These are phyloP conservation scores for Calycopis cecrops DNA, from an alignment of 1,140 invertebrate species.

Conservation along the genomic window DNA sequence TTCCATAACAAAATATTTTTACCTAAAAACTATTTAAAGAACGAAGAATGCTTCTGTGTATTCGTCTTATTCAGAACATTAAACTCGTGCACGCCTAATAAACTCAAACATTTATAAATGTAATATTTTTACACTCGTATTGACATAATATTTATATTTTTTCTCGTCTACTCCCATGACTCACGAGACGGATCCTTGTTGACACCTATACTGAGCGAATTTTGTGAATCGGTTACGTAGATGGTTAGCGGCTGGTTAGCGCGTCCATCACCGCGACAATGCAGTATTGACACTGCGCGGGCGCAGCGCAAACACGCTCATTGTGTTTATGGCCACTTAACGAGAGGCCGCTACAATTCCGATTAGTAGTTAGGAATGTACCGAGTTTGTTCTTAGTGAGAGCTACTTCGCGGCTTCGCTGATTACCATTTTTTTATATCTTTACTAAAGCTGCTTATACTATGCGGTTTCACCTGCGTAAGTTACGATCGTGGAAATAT, in stretches of 20 bases:
- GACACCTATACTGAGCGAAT: too few species aligned
- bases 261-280: slow-evolving; percentile 52
- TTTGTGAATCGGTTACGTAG: slow-evolving; percentile 46
- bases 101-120: too few species aligned
- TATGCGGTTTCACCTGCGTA: too few species aligned
- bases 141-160: too few species aligned
- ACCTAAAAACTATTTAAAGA: too few species aligned
- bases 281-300: slow-evolving; percentile 57
- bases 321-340: slow-evolving; percentile 74
- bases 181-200: neutral
- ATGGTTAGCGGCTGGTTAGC: slow-evolving; percentile 60
- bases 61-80: too few species aligned
- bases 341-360: slow-evolving; percentile 61
- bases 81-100: too few species aligned
- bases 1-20: too few species aligned
- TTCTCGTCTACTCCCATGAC: neutral
- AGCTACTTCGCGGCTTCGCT: slow-evolving; percentile 58
- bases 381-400: slow-evolving; percentile 58
- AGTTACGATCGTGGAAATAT: too few species aligned
- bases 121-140: too few species aligned
- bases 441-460: too few species aligned
- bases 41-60: too few species aligned
- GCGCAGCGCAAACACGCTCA: slow-evolving; percentile 60
- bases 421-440: slow-evolving; percentile 15
- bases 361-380: slow-evolving; percentile 62